Evolutionary conservation across 2,797 vertebrate species (phyloP).

Genomic region (Channallabes apus): DNA sequence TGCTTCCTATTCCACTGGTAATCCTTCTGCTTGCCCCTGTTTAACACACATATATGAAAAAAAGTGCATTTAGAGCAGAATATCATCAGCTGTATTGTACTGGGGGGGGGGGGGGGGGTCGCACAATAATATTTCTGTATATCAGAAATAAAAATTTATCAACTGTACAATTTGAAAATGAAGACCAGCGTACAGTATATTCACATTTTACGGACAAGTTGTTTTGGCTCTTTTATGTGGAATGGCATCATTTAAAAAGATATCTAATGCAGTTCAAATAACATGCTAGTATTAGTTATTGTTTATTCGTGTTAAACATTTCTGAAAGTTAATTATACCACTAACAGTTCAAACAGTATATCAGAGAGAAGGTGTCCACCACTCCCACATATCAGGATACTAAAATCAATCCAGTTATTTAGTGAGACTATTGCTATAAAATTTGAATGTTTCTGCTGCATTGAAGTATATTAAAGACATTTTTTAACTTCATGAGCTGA

Average conservation of each 20-base stretch:
- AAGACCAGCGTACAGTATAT: neutral
- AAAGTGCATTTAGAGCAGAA: neutral
- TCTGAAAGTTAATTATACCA: neutral
- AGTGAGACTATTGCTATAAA: neutral
- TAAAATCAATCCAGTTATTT: neutral
- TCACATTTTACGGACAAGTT: neutral
- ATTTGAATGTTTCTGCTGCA: no score
- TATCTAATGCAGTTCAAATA: neutral
- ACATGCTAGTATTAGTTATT: neutral
- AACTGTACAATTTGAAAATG: neutral
- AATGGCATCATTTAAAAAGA: neutral
- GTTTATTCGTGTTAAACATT: neutral
- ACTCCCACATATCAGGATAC: neutral
- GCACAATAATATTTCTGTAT: neutral
- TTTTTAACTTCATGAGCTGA: neutral
- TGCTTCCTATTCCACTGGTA: conserved; percentile 77
- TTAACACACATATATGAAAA: conserved; percentile 37
- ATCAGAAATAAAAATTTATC: neutral
- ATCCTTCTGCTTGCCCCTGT: conserved; percentile 93
- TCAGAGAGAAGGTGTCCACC: neutral
- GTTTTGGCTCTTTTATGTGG: neutral
- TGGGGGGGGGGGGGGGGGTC: no score
- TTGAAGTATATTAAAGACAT: no score
- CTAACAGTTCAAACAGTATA: neutral
- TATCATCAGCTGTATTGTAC: neutral